Evolutionary conservation across 2,113 vertebrate genomes (phyloP), one percentile per base, ranked within the genome.

Genomic region (Ariopsis seemanni): DNA sequence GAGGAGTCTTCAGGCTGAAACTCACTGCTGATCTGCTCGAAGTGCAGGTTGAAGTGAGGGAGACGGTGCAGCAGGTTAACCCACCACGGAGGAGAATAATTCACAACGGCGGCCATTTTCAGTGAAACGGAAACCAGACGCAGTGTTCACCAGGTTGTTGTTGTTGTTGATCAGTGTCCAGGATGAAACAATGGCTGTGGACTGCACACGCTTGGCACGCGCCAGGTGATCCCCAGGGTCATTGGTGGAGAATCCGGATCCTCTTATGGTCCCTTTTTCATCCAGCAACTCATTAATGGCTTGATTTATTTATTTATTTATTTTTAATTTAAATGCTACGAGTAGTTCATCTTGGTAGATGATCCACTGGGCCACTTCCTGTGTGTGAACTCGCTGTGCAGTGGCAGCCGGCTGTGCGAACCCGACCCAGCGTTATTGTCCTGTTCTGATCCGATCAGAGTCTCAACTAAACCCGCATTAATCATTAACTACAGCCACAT

Each of bases 41-140:
- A 98, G 88, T 92, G 95, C 50, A 99, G 93, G 95, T 95, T 96
- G 92, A 98, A 94, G 91, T 98, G 98, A 63, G 98, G 98, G 84
- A 99, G 94, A 90, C 96, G 96, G 95, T 99, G 97, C 18, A 99
- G 93, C 25, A 99, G 95, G 92, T 93, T 97, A 86, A 97, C 98
- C 98, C 98, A 99, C 98, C 97, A 98, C 11, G 98, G 97, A 75
- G 98, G 96, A 89, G 96, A 95, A 92, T 97, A 99, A 94, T 95
- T 97, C 74, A 97, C 97, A 75, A 97, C 97, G 30, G 96, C 96
- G 92, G 97, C 97, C 96, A 97, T 97, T 87, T 88, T 91, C 65
- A 58, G 65, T 34, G 69, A 86, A 67, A 58, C 27, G 2, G 4
- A 12, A 83, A 50, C 63, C 18, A 17, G 11, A 15, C 8, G 3